These are phyloP conservation scores for Reticulitermes lucifugus DNA, from an alignment of 2,888 invertebrate species.

Conservation along the genomic window DNA sequence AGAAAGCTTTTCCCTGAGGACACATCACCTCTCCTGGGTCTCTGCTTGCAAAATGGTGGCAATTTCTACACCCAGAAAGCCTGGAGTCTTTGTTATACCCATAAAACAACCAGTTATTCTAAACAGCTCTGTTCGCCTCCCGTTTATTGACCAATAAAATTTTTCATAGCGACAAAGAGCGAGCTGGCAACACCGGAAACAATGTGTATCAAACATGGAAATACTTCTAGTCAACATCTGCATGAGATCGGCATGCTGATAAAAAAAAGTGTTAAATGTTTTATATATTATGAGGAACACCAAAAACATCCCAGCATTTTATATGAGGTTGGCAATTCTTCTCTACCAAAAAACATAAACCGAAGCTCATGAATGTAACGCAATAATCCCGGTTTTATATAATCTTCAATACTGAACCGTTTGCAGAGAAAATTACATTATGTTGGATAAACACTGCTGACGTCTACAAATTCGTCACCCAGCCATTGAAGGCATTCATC, in stretches of 20 bases:
- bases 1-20: not conserved
- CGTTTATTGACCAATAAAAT: slow-evolving; percentile 34
- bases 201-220: slow-evolving; percentile 10
- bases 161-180: slow-evolving; percentile 11
- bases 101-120: slow-evolving; percentile 39
- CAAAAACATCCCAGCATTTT: not conserved
- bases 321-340: not conserved
- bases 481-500: too few species aligned
- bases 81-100: slow-evolving; percentile 8
- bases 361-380: not conserved
- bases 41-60: slow-evolving; percentile 28
- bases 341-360: not conserved
- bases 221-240: not conserved
- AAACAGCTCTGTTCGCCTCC: slow-evolving; percentile 20
- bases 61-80: slow-evolving; percentile 34
- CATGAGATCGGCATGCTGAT: not conserved
- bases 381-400: not conserved
- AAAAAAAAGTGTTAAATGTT: not conserved
- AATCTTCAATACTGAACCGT: not conserved
- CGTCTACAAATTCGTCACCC: too few species aligned
- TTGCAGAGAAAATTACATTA: not conserved
- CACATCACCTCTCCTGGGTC: not conserved
- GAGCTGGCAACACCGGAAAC: slow-evolving; percentile 8
- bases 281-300: not conserved
- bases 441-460: too few species aligned